A percentile compares a stretch with the other conserved stretches of the same genome.
These are phyloP conservation scores for Drosophila nigricruria DNA, from an alignment of 2,888 invertebrate species.

Conservation along the genomic window DNA sequence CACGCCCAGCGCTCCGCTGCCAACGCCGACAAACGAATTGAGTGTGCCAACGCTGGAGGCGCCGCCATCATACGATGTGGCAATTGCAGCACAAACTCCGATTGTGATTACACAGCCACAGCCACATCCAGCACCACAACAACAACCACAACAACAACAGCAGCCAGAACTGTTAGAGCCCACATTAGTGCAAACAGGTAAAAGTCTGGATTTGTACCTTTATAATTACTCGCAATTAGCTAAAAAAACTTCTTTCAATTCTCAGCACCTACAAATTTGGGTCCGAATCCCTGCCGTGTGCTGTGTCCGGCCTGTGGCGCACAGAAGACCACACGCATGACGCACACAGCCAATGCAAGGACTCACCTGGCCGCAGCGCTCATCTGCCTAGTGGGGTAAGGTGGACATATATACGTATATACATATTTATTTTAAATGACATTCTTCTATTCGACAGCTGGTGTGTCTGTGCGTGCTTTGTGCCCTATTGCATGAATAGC, in stretches of 20 bases:
- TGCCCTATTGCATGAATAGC: constrained; percentile 84
- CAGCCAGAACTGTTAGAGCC: constrained; percentile 39
- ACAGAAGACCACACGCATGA: constrained; percentile 81
- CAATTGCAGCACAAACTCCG: constrained; percentile 55
- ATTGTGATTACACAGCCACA: constrained; percentile 51
- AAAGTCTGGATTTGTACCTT: constrained; percentile 22
- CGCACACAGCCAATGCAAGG: constrained; percentile 80
- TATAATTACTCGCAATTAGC: constrained; percentile 4
- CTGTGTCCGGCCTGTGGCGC: constrained; percentile 82
- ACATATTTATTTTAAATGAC: not conserved
- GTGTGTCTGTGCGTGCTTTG: constrained; percentile 84
- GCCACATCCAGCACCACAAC: constrained; percentile 30
- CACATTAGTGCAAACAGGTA: constrained; percentile 64
- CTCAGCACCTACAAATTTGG: constrained; percentile 65
- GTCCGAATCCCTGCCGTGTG: constrained; percentile 82
- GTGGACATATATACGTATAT: not conserved
- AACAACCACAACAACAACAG: constrained; percentile 19
- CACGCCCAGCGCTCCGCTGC: constrained; percentile 58
- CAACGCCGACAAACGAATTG: constrained; percentile 37
- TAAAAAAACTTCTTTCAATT: not conserved
- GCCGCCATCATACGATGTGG: constrained; percentile 83
- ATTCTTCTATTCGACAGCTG: constrained; percentile 62
- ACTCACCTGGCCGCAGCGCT: constrained; percentile 81
- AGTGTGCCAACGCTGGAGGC: constrained; percentile 66
- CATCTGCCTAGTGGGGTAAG: constrained; percentile 82